A percentile compares a stretch with the other conserved stretches of the same genome.
These are phyloP conservation scores for Tachysurus vachellii DNA, from an alignment of 2,113 vertebrate genomes.

Conservation along the genomic window DNA sequence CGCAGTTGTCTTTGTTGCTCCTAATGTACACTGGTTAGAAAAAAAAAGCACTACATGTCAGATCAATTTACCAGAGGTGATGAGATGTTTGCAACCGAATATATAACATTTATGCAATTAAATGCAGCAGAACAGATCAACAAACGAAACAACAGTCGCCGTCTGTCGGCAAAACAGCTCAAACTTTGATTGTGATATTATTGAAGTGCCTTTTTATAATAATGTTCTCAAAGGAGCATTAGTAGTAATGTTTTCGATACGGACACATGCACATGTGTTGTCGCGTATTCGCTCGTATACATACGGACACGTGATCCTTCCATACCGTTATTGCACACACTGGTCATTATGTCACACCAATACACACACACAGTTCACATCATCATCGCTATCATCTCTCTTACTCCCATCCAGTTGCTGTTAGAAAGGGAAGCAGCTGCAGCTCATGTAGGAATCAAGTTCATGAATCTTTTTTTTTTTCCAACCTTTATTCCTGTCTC, in stretches of 20 bases:
- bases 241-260: background rate
- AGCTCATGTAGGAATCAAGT: background rate
- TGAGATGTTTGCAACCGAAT: slow-evolving; percentile 13
- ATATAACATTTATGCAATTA: slow-evolving; percentile 11
- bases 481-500: background rate
- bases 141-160: background rate
- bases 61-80: background rate
- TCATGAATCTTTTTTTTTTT: background rate
- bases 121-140: background rate
- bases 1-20: background rate
- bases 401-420: background rate
- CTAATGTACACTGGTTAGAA: background rate
- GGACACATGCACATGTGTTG: background rate
- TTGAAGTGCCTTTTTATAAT: slow-evolving; percentile 50
- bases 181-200: slow-evolving; percentile 4
- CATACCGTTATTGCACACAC: background rate
- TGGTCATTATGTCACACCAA: background rate
- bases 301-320: background rate
- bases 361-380: background rate
- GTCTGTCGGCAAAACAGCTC: background rate
- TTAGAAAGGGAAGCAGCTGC: background rate
- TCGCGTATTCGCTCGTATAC: background rate
- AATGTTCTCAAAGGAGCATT: slow-evolving; percentile 27
- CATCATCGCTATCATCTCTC: background rate
- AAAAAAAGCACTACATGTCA: background rate